Percentiles rank a stretch among this genome's conserved stretches.
These are phyloP conservation scores for Meandrina meandrites DNA, from an alignment of 92 coral and sea anemone species.

Conservation along the genomic window DNA sequence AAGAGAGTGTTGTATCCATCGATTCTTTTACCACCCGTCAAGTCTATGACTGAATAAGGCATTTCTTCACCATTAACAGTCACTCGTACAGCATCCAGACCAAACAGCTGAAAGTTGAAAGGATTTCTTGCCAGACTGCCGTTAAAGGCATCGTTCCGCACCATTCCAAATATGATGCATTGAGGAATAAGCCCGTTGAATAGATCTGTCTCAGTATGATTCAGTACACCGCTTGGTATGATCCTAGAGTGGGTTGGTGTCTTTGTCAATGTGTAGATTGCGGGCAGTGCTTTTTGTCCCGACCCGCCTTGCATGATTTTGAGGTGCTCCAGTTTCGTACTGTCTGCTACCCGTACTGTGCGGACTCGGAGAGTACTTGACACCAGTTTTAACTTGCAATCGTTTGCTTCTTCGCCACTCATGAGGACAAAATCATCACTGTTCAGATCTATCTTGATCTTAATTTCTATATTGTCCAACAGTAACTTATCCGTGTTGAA, in stretches of 20 bases:
- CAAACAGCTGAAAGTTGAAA: constrained; percentile 28
- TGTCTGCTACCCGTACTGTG: constrained; percentile 31
- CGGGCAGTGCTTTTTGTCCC: constrained; percentile 16
- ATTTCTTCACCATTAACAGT: constrained; percentile 36
- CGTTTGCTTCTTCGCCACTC: constrained; percentile 14
- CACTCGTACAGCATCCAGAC: not conserved
- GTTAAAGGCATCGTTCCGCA: constrained; percentile 30
- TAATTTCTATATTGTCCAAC: constrained; percentile 1
- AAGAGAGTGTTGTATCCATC: constrained; percentile 31
- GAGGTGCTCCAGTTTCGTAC: constrained; percentile 8
- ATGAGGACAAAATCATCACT: constrained; percentile 9
- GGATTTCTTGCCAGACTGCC: constrained; percentile 39
- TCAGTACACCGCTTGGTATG: too few species aligned
- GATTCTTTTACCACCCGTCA: constrained; percentile 13
- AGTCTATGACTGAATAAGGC: not conserved
- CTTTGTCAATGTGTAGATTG: constrained; percentile 25
- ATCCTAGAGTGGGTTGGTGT: not conserved
- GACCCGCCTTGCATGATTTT: constrained; percentile 4
- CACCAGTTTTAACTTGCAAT: constrained; percentile 12
- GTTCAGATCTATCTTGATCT: constrained; percentile 37
- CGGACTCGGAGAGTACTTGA: constrained; percentile 32
- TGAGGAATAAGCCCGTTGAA: constrained; percentile 39
- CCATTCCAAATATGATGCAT: constrained; percentile 25
- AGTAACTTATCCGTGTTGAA: constrained; percentile 22
- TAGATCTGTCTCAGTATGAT: too few species aligned